Evolutionary conservation across 2,113 vertebrate genomes (phyloP).

Genomic region (Carassius auratus): DNA sequence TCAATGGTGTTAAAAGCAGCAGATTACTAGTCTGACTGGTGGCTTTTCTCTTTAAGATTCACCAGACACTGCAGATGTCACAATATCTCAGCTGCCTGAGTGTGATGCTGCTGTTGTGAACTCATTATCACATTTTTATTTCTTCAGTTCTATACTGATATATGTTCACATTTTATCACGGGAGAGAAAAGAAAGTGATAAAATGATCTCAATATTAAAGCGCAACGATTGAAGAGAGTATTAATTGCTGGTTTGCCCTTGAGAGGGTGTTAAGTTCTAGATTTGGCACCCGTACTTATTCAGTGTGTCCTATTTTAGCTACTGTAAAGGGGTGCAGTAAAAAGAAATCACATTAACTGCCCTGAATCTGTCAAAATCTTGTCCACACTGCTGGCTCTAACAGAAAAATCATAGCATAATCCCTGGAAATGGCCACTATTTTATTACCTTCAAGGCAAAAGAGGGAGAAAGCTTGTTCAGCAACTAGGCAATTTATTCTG

Average conservation of each 20-base stretch:
- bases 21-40: neutral
- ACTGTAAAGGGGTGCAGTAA: neutral
- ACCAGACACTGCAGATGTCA: neutral
- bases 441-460: constrained; percentile 33
- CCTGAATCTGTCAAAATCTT: constrained; percentile 49
- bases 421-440: constrained; percentile 37
- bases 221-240: neutral
- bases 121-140: constrained; percentile 37
- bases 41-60: neutral
- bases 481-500: neutral
- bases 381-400: constrained; percentile 14
- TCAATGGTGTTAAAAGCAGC: neutral
- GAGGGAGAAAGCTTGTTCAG: constrained; percentile 30
- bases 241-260: constrained; percentile 21
- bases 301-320: constrained; percentile 39
- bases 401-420: constrained; percentile 32
- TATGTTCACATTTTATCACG: neutral
- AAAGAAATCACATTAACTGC: constrained; percentile 30
- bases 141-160: neutral
- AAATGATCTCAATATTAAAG: constrained; percentile 23
- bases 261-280: constrained; percentile 33
- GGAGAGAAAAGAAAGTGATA: neutral
- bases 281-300: constrained; percentile 38
- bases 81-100: neutral
- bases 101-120: constrained; percentile 18